A percentile compares a stretch with the other conserved stretches of the same genome.
phyloP scores from a whole-genome alignment of 2,113 vertebrate species.

The Podarcis cretensis region DNA sequence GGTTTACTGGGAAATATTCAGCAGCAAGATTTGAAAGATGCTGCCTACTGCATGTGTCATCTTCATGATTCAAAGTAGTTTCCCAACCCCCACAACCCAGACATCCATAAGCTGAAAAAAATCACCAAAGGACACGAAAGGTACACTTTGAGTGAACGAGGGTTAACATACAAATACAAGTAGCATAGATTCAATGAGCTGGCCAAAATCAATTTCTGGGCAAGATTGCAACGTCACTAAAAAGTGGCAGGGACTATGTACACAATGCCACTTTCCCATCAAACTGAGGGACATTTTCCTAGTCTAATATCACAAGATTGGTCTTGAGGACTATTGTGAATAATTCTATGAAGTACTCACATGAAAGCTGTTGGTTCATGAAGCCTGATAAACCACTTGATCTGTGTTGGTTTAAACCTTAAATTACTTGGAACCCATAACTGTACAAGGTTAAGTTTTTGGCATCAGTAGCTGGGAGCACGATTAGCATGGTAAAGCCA shows the following conservation, averaged over 20 bases:
- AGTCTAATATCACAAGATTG: neutral
- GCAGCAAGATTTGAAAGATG: neutral
- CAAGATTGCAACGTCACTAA: neutral
- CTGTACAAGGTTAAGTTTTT: neutral
- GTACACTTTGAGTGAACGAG: neutral
- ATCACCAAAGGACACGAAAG: neutral
- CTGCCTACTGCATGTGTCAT: neutral
- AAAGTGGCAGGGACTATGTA: neutral
- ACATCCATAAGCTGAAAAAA: neutral
- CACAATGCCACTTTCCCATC: no score
- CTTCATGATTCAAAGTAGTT: no score
- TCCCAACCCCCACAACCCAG: neutral
- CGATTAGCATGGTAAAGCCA: neutral
- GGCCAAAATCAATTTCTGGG: neutral
- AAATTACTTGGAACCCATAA: accelerated
- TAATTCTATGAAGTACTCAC: neutral
- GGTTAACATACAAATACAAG: neutral
- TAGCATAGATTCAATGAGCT: neutral
- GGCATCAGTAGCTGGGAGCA: neutral
- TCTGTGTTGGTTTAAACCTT: neutral
- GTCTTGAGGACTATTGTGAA: neutral
- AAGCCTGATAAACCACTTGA: neutral
- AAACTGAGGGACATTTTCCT: neutral
- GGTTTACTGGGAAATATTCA: neutral
- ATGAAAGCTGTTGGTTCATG: neutral